A percentile compares a stretch with the other conserved stretches of the same genome.
Evolutionary conservation across 2,113 vertebrate genomes (phyloP).

Genomic region (Coryphaenoides rupestris): DNA sequence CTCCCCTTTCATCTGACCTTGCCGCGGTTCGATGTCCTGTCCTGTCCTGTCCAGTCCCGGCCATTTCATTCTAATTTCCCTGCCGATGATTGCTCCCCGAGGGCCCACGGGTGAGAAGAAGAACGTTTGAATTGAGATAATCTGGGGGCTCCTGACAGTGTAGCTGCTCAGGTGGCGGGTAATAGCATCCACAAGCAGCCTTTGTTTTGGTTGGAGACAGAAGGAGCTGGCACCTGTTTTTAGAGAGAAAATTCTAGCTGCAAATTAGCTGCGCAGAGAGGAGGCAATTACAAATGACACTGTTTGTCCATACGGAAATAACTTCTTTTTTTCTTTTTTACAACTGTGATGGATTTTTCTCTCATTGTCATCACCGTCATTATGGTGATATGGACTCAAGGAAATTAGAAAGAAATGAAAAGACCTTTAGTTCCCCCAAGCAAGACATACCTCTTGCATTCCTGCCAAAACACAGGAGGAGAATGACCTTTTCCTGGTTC

Average conservation of each 20-base stretch:
- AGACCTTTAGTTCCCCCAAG: constrained; percentile 31
- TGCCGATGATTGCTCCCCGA: constrained; percentile 29
- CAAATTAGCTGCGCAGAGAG: constrained; percentile 58
- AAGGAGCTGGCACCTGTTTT: constrained; percentile 66
- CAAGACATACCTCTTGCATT: constrained; percentile 23
- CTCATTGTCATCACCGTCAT: constrained; percentile 44
- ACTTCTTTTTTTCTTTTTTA: constrained; percentile 38
- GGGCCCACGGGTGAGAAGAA: constrained; percentile 67
- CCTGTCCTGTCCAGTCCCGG: too few species aligned
- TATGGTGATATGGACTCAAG: constrained; percentile 34
- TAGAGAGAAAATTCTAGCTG: constrained; percentile 42
- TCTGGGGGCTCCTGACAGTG: constrained; percentile 65
- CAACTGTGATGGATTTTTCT: constrained; percentile 40
- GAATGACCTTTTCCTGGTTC: background rate
- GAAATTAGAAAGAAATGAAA: constrained; percentile 26
- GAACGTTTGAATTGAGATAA: constrained; percentile 69
- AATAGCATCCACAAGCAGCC: constrained; percentile 64
- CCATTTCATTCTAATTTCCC: too few species aligned
- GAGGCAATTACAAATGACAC: constrained; percentile 66
- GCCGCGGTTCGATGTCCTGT: too few species aligned
- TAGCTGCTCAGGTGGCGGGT: constrained; percentile 62
- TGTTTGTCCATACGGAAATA: constrained; percentile 56
- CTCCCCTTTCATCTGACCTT: too few species aligned
- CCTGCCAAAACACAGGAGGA: constrained; percentile 7
- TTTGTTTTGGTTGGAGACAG: constrained; percentile 56